Conservation (phyloP, 2,888 invertebrate genomes). For the Globia sparganii region DNA sequence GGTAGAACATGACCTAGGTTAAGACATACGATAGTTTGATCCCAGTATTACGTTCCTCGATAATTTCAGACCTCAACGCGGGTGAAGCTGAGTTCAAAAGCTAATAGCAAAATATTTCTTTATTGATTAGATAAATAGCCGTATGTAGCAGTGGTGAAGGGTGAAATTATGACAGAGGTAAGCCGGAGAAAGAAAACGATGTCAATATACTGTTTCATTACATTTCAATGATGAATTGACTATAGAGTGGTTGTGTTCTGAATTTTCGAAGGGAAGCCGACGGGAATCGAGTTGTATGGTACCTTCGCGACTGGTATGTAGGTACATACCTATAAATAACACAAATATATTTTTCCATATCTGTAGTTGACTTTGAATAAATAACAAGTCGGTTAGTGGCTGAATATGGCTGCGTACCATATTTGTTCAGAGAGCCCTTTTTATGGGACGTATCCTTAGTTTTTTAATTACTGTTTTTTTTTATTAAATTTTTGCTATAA, state of each 20-base stretch:
- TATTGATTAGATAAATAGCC: conserved; percentile 29
- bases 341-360: conserved; percentile 56
- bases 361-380: conserved; percentile 46
- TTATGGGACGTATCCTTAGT: conserved; percentile 11
- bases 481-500: background rate
- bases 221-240: too few species aligned
- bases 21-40: background rate
- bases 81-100: background rate
- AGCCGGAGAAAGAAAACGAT: too few species aligned
- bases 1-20: background rate
- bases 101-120: conserved; percentile 11
- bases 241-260: too few species aligned
- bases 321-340: background rate
- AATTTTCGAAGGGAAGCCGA: too few species aligned
- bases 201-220: too few species aligned
- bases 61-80: background rate
- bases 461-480: conserved; percentile 6
- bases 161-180: too few species aligned
- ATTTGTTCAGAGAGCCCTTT: conserved; percentile 1
- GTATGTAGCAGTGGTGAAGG: too few species aligned
- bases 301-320: too few species aligned
- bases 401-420: conserved; percentile 46
- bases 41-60: background rate
- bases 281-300: too few species aligned
- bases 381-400: conserved; percentile 13